Percentiles rank a stretch among this genome's conserved stretches.
Evolutionary conservation across 2,113 vertebrate species (phyloP).

Genomic region (Anarrhichthys ocellatus): DNA sequence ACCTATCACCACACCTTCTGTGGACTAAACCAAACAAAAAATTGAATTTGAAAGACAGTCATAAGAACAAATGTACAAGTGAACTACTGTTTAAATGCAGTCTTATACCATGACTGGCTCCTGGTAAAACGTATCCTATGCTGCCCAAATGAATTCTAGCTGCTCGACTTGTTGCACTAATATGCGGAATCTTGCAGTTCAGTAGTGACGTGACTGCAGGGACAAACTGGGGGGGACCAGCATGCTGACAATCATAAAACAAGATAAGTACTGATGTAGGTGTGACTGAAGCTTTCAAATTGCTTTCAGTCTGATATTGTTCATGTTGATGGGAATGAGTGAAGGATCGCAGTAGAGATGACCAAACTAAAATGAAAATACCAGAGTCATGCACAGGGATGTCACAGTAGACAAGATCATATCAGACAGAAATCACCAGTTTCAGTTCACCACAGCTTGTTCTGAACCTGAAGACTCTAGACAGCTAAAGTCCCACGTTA

Average conservation of each 20-base stretch:
- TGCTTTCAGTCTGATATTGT: neutral
- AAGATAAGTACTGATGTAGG: neutral
- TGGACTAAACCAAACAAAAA: neutral
- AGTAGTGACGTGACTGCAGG: neutral
- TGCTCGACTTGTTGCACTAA: neutral
- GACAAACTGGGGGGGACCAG: neutral
- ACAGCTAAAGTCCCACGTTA: neutral
- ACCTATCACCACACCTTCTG: neutral
- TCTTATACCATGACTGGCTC: neutral
- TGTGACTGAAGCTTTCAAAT: neutral
- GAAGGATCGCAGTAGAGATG: neutral
- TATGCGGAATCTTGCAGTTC: neutral
- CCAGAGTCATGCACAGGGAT: neutral
- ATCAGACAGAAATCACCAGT: neutral
- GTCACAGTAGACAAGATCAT: neutral
- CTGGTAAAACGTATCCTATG: neutral
- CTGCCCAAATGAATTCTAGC: neutral
- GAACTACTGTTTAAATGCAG: neutral
- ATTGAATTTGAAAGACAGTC: neutral
- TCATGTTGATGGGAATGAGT: neutral
- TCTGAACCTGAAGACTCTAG: neutral
- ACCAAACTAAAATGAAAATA: conserved; percentile 4
- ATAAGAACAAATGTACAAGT: neutral
- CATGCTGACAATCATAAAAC: neutral
- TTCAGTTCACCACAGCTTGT: neutral